These are phyloP conservation scores for Hydra vulgaris DNA, from an alignment of 30 jellyfish, hydroid and myxozoan species.

Conservation along the genomic window DNA sequence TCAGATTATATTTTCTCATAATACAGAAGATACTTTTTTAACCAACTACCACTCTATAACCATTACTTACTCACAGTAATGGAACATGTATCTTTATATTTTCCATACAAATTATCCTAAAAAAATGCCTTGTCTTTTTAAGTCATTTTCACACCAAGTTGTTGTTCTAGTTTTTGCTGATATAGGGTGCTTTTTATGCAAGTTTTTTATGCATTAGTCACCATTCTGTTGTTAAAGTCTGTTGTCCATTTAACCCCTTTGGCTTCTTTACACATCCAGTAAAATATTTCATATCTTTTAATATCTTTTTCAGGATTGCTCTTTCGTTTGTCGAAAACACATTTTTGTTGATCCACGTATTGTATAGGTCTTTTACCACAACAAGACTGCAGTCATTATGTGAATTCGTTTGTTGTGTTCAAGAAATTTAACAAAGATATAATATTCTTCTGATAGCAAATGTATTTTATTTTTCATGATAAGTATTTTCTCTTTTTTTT, in stretches of 20 bases:
- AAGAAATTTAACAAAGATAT: neutral
- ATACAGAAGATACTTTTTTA: neutral
- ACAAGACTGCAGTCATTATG: neutral
- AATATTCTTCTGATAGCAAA: neutral
- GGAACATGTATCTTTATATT: neutral
- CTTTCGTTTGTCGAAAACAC: neutral
- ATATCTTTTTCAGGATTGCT: neutral
- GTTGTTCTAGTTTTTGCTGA: neutral
- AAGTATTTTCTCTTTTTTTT: neutral
- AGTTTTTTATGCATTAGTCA: neutral
- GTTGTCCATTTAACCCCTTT: neutral
- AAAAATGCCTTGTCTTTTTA: neutral
- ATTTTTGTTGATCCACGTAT: neutral
- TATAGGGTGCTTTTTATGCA: neutral
- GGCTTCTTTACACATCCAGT: neutral
- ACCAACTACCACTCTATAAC: neutral
- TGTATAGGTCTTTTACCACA: neutral
- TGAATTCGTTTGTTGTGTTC: neutral
- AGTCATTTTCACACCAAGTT: neutral
- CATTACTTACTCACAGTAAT: neutral
- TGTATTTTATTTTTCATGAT: neutral
- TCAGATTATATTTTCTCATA: neutral
- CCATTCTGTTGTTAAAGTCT: neutral
- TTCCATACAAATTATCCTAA: neutral
- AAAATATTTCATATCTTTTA: neutral